Evolutionary conservation across 2,888 invertebrate genomes (phyloP), one percentile per base, ranked within the genome.

Genomic region (Aspidapion aeneum): DNA sequence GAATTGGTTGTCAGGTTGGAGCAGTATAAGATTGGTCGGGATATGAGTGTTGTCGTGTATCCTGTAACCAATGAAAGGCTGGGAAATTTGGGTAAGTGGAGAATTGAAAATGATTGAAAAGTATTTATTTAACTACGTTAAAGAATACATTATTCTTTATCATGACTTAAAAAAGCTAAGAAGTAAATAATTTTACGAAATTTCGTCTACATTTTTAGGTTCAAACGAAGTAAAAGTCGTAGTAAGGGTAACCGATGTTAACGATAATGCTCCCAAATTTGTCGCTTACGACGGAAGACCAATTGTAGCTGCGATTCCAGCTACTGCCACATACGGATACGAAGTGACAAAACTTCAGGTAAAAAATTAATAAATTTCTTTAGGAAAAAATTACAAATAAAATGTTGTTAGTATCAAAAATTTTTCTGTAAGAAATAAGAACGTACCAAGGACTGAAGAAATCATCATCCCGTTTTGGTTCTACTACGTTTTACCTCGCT

Each of bases 191-290:
- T 18, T 52, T 61, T 1, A 18, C 19, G n/a, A n/a, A n/a, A n/a
- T n/a, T n/a, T n/a, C n/a, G n/a, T n/a, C n/a, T n/a, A n/a, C n/a
- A n/a, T n/a, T n/a, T n/a, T n/a, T 69, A 80, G 82, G 81, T 60
- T 75, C 82, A 54, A 93, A 89, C 74, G 94, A 94, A 76, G 92
- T 92, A 1, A 89, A 91, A 75, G 86, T 94, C 1, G 84, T 93
- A 1, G 86, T 94, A 0, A 84, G 87, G 71, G 87, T 94, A 61
- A 86, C 86, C 56, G 94, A 94, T 77, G 87, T 89, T 0, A 94
- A 94, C 74, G 94, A 94, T 74, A 93, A 94, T 76, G 81, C 89
- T 1, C 94, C 94, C 0, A 87, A 84, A 72, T 94, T 94, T 75
- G 17, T 18, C 2, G 85, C 85, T 1, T 86, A 87, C 51, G 87